Conservation (phyloP, 1,140 invertebrate species). For the Euschistus heros region DNA sequence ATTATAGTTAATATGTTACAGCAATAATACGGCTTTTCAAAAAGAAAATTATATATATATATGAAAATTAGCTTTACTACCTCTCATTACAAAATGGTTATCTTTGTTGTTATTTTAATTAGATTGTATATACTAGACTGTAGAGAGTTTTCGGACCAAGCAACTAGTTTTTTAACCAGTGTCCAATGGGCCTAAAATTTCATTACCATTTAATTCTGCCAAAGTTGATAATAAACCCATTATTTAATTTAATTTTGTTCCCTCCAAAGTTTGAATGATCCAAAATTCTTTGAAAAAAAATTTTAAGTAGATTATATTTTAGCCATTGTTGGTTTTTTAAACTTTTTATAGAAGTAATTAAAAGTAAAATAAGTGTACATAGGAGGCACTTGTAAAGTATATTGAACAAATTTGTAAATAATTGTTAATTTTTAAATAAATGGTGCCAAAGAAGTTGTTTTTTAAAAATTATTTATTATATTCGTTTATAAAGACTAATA, state of each 20-base stretch:
- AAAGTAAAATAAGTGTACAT: constrained; percentile 12
- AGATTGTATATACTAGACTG: not conserved
- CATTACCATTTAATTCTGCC: not conserved
- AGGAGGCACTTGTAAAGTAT: not conserved
- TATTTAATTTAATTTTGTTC: constrained; percentile 6
- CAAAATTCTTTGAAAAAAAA: not conserved
- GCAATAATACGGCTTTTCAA: too few species aligned
- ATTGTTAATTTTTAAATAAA: not conserved
- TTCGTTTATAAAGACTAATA: constrained; percentile 9
- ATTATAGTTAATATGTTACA: too few species aligned
- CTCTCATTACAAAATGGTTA: not conserved
- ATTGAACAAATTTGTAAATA: constrained; percentile 3
- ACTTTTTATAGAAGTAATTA: not conserved
- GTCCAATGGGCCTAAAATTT: constrained; percentile 3
- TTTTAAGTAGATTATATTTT: constrained; percentile 11
- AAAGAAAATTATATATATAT: too few species aligned
- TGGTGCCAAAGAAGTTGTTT: constrained; percentile 13
- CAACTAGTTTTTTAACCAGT: not conserved
- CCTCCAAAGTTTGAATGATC: not conserved
- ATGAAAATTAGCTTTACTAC: too few species aligned
- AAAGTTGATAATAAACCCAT: constrained; percentile 2
- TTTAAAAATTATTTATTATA: constrained; percentile 8
- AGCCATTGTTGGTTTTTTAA: constrained; percentile 9
- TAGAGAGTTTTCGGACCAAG: constrained; percentile 13
- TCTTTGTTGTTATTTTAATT: not conserved